Conservation (phyloP, 2,888 invertebrate species). For the Strigamia maritima region DNA sequence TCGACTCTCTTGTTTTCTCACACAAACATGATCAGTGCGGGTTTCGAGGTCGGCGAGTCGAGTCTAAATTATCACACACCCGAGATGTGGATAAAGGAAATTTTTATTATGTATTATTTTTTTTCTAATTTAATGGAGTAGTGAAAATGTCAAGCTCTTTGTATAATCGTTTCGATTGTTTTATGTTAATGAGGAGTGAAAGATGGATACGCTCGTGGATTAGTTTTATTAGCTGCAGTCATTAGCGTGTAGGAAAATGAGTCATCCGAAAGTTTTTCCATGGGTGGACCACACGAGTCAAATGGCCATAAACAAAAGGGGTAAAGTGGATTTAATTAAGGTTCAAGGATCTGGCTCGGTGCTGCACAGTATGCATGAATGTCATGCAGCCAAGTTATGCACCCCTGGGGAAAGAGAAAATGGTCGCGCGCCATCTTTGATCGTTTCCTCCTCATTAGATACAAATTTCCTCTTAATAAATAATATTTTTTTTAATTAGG, state of each 20-base stretch:
- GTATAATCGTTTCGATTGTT: constrained; percentile 31
- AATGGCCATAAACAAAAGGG: constrained; percentile 34
- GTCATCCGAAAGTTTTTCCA: constrained; percentile 31
- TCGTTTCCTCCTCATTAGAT: constrained; percentile 9
- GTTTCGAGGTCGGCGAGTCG: constrained; percentile 22
- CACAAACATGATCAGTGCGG: constrained; percentile 31
- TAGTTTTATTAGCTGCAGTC: constrained; percentile 34
- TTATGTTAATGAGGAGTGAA: constrained; percentile 32
- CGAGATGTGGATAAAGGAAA: not conserved
- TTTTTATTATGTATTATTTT: not conserved
- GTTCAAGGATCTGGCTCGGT: constrained; percentile 28
- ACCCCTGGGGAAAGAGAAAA: constrained; percentile 24
- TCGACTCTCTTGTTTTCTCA: constrained; percentile 32
- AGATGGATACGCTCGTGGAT: constrained; percentile 18
- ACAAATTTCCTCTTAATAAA: constrained; percentile 21
- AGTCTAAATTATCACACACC: constrained; percentile 16
- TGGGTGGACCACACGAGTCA: constrained; percentile 34
- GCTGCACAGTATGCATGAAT: not conserved
- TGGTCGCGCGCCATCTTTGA: constrained; percentile 24
- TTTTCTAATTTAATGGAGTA: not conserved
- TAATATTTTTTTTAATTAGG: constrained; percentile 19
- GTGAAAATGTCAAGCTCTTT: constrained; percentile 4
- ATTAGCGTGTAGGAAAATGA: constrained; percentile 19
- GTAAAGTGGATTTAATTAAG: constrained; percentile 34
- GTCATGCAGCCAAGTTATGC: constrained; percentile 22